A percentile compares a stretch with the other conserved stretches of the same genome.
phyloP scores from a whole-genome alignment of 2,113 vertebrate species.

The Hippopotamus amphibius region DNA sequence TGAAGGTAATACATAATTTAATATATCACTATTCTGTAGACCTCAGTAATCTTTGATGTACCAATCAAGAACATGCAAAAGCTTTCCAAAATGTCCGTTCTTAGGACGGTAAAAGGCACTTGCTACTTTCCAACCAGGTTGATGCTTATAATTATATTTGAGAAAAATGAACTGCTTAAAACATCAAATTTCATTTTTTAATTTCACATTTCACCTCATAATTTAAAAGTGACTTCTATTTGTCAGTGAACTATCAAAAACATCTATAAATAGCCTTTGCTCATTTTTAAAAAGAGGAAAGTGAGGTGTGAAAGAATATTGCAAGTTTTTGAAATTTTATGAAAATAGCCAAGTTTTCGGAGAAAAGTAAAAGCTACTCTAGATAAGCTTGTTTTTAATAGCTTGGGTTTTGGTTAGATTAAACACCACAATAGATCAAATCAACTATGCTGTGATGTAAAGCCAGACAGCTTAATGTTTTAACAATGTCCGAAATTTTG shows the following conservation, averaged over 20 bases:
- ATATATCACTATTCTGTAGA: background rate
- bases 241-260: conserved; percentile 4
- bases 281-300: conserved; percentile 18
- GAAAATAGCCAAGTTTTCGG: background rate
- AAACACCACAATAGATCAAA: background rate
- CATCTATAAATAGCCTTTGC: background rate
- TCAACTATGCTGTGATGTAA: background rate
- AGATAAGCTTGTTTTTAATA: background rate
- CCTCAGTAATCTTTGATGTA: background rate
- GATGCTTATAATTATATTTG: background rate
- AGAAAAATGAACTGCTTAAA: background rate
- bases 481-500: background rate
- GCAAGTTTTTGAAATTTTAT: background rate
- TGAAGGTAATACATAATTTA: background rate
- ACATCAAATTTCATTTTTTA: conserved; percentile 33
- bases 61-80: background rate
- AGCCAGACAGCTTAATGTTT: background rate
- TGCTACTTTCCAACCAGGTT: background rate
- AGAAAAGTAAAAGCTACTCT: background rate
- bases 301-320: background rate
- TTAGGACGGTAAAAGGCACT: background rate
- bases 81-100: background rate
- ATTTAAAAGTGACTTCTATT: conserved; percentile 52
- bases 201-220: conserved; percentile 21
- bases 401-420: background rate